These are phyloP conservation scores for Drosophila persimilis DNA, from an alignment of 1,140 invertebrate genomes.

Conservation along the genomic window DNA sequence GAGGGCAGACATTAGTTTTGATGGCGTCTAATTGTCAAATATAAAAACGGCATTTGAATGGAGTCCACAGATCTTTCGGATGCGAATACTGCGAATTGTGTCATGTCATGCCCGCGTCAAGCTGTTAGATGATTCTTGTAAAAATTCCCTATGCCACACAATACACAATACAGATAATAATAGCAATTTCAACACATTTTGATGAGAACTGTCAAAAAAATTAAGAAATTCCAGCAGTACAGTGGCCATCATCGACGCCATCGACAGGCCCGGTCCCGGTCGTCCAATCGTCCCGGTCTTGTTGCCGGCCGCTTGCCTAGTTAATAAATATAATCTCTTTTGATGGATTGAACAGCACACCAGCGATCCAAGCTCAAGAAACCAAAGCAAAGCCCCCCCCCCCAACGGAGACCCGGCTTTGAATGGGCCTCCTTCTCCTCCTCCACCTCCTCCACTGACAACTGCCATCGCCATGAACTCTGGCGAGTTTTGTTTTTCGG, in stretches of 20 bases:
- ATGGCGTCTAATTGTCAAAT: conserved; percentile 63
- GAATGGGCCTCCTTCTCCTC: conserved; percentile 37
- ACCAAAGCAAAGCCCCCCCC: conserved; percentile 9
- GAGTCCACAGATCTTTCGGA: conserved; percentile 62
- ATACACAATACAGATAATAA: conserved; percentile 44
- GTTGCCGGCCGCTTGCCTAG: conserved; percentile 56
- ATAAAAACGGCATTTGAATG: conserved; percentile 69
- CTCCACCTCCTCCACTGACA: conserved; percentile 40
- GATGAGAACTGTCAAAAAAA: conserved; percentile 79
- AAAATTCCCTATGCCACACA: conserved; percentile 30
- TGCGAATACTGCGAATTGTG: conserved; percentile 49
- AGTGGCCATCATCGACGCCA: conserved; percentile 56
- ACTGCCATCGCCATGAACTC: conserved; percentile 65
- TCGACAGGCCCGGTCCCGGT: conserved; percentile 5
- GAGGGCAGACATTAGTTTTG: conserved; percentile 40
- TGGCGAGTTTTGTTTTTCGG: conserved; percentile 48
- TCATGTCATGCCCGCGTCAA: conserved; percentile 50
- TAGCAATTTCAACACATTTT: conserved; percentile 77
- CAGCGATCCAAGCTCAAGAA: conserved; percentile 18
- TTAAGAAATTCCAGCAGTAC: conserved; percentile 73
- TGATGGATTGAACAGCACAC: conserved; percentile 73
- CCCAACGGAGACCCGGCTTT: conserved; percentile 42
- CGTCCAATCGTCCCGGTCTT: conserved; percentile 11
- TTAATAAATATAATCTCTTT: conserved; percentile 80
- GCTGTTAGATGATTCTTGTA: conserved; percentile 74